Percentiles rank a stretch among this genome's conserved stretches.
Evolutionary conservation across 1,140 invertebrate species (phyloP).

Genomic region (Orussus abietinus): DNA sequence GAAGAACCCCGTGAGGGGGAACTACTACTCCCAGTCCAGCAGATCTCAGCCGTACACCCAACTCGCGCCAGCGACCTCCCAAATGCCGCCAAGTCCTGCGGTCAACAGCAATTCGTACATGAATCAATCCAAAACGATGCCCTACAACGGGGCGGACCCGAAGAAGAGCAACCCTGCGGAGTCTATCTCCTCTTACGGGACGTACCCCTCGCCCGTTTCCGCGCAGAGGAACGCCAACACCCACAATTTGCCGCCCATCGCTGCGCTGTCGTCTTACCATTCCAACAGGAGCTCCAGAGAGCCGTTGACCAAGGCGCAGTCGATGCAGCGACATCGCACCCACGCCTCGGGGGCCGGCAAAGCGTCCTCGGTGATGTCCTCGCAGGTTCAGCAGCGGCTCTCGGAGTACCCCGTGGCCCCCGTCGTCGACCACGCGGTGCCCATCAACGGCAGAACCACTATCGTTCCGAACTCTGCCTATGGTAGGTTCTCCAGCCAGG

Average conservation of each 20-base stretch:
- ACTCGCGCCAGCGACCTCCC: constrained; percentile 14
- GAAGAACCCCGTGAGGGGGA: constrained; percentile 24
- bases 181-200: constrained; percentile 13
- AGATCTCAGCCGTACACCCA: constrained; percentile 24
- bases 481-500: constrained; percentile 23
- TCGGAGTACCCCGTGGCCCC: constrained; percentile 24
- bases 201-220: constrained; percentile 21
- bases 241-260: constrained; percentile 56
- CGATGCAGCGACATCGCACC: constrained; percentile 24
- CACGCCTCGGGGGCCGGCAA: constrained; percentile 18
- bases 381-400: constrained; percentile 14
- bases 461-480: constrained; percentile 27
- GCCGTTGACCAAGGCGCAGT: constrained; percentile 28
- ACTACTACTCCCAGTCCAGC: constrained; percentile 18
- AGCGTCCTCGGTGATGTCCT: constrained; percentile 14
- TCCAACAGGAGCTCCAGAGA: constrained; percentile 42
- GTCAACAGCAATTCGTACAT: constrained; percentile 20
- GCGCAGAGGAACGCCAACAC: constrained; percentile 35
- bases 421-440: constrained; percentile 21
- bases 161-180: constrained; percentile 27
- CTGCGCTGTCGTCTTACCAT: constrained; percentile 52
- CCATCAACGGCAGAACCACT: constrained; percentile 34
- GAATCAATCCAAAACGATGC: constrained; percentile 20
- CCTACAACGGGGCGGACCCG: constrained; percentile 36
- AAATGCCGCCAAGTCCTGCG: constrained; percentile 8